phyloP scores from a whole-genome alignment of 2,113 vertebrate species.

The Gnathonemus longibarbis region DNA sequence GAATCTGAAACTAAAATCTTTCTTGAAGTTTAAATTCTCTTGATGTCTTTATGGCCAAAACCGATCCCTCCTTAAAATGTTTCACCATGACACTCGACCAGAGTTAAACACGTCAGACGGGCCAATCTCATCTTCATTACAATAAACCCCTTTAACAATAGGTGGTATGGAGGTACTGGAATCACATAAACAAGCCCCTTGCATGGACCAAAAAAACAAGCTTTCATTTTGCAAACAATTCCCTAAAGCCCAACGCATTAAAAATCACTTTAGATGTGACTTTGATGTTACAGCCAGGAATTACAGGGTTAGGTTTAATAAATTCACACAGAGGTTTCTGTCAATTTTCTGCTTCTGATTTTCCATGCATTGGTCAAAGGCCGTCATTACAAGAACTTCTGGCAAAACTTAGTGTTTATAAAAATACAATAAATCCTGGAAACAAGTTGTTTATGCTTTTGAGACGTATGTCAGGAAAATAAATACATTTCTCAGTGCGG shows the following conservation, averaged over 20 bases:
- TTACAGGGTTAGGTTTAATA: neutral
- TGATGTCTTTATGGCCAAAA: neutral
- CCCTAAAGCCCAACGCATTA: neutral
- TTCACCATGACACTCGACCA: neutral
- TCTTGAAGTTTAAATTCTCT: neutral
- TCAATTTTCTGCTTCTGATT: slow-evolving; percentile 15
- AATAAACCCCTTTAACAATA: neutral
- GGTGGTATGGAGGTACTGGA: neutral
- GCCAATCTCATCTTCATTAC: neutral
- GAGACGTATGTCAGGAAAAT: slow-evolving; percentile 20
- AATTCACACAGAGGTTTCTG: neutral
- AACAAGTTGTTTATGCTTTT: slow-evolving; percentile 27
- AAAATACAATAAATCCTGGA: slow-evolving; percentile 33
- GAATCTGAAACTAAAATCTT: neutral
- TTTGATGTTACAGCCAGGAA: neutral
- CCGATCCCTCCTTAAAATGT: neutral
- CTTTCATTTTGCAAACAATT: neutral
- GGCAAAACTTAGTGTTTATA: slow-evolving; percentile 19
- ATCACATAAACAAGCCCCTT: neutral
- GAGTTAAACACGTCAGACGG: neutral
- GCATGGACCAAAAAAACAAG: neutral
- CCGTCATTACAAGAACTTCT: slow-evolving; percentile 17
- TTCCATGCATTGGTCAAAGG: slow-evolving; percentile 18
- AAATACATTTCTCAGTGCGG: slow-evolving; percentile 27
- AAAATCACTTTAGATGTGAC: neutral